phyloP scores from a whole-genome alignment of 2,797 vertebrate species.

The Pantherophis vulpinus region DNA sequence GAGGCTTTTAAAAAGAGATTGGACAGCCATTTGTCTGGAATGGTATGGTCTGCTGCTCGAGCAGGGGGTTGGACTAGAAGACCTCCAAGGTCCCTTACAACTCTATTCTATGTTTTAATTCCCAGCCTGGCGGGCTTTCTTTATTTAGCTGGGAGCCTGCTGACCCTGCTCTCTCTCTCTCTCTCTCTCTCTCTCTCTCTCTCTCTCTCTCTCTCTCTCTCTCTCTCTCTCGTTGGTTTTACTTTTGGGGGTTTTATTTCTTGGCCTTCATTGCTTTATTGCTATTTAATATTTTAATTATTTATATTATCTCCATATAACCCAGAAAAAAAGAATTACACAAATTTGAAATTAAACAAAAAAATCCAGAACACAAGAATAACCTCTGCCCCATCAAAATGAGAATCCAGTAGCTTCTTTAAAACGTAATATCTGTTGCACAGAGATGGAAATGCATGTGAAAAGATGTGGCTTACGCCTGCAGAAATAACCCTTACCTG shows the following conservation, averaged over 20 bases:
- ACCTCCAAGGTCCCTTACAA: background rate
- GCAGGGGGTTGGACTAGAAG: background rate
- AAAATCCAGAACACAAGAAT: background rate
- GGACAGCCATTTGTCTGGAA: background rate
- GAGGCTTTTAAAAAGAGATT: background rate
- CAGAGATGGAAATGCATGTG: background rate
- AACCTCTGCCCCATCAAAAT: background rate
- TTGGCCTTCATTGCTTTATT: background rate
- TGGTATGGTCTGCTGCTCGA: too few species aligned
- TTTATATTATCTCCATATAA: background rate
- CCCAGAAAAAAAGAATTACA: background rate
- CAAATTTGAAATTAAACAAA: background rate
- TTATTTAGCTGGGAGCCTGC: background rate
- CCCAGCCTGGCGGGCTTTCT: background rate
- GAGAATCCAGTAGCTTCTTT: too few species aligned
- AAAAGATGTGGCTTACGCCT: background rate
- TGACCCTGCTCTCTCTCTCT: too few species aligned
- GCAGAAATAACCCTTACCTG: background rate
- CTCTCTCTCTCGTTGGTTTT: background rate
- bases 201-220: too few species aligned
- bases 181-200: too few species aligned
- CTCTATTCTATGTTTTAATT: background rate
- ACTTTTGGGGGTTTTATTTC: background rate
- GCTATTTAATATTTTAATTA: background rate
- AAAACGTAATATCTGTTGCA: background rate